Conservation (phyloP, 2,113 vertebrate genomes). For the Penelope pileata region DNA sequence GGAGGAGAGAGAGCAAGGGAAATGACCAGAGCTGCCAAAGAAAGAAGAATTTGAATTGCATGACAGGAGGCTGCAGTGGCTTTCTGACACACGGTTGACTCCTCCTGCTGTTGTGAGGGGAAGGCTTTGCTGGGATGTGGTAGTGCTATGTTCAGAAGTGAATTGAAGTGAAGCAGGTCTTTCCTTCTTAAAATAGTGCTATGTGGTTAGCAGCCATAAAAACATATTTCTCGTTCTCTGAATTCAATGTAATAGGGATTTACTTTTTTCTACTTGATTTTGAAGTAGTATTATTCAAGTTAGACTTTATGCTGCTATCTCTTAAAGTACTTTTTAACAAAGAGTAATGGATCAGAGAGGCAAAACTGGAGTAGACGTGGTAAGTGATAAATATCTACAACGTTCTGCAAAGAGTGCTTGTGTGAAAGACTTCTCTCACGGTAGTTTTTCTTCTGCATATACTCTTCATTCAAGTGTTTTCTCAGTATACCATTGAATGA, state of each 20-base stretch:
- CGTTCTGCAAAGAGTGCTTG: not conserved
- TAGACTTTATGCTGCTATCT: not conserved
- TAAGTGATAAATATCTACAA: not conserved
- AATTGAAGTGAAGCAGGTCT: not conserved
- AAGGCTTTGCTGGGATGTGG: not conserved
- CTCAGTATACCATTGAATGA: not conserved
- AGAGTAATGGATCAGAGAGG: not conserved
- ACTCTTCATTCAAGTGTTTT: not conserved
- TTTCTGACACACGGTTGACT: accelerated
- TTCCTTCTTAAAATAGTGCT: not conserved
- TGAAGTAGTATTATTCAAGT: not conserved
- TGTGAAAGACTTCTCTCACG: not conserved
- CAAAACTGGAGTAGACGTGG: not conserved
- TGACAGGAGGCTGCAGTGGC: not conserved
- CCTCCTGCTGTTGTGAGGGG: not conserved
- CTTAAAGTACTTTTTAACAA: not conserved
- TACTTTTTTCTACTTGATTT: not conserved
- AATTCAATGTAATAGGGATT: not conserved
- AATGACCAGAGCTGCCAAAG: not conserved
- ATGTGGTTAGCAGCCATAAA: not conserved
- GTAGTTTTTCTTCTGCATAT: not conserved
- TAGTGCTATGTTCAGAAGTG: not conserved
- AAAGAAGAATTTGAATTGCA: not conserved
- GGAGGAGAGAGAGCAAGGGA: not conserved
- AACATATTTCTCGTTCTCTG: not conserved